These are phyloP conservation scores for Nasonovia ribisnigri DNA, from an alignment of 2,888 invertebrate genomes.

Conservation along the genomic window DNA sequence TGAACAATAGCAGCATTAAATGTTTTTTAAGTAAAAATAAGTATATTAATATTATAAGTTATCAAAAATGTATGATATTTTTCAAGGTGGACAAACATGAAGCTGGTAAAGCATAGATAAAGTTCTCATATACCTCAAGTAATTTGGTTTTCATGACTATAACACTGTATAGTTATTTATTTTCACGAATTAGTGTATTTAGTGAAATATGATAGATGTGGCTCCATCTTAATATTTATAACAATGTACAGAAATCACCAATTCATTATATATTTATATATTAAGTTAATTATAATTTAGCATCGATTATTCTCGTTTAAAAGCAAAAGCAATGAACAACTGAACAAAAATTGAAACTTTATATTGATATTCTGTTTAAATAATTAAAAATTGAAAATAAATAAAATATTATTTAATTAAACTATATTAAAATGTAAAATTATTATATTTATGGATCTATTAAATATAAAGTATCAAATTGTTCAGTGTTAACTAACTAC, in stretches of 20 bases:
- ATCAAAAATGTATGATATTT: not conserved
- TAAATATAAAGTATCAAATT: slow-evolving; percentile 34
- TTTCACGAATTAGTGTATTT: not conserved
- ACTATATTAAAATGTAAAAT: not conserved
- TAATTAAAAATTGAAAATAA: not conserved
- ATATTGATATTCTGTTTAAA: not conserved
- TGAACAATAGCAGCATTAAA: not conserved
- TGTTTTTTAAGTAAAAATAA: not conserved
- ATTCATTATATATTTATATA: not conserved
- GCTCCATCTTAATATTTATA: not conserved
- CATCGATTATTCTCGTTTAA: slow-evolving; percentile 29
- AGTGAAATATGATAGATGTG: not conserved
- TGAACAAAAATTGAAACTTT: slow-evolving; percentile 37
- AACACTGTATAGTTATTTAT: not conserved
- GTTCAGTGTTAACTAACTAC: slow-evolving; percentile 44
- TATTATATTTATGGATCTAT: not conserved
- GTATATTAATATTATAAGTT: not conserved
- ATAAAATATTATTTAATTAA: not conserved
- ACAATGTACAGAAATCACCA: not conserved
- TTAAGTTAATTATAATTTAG: not conserved
- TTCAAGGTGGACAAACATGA: too few species aligned
- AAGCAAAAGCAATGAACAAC: slow-evolving; percentile 51
- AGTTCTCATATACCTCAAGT: not conserved
- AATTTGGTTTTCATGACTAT: not conserved
- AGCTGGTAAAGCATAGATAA: not conserved